phyloP scores from a whole-genome alignment of 2,888 invertebrate species.

The Thecophora atra region DNA sequence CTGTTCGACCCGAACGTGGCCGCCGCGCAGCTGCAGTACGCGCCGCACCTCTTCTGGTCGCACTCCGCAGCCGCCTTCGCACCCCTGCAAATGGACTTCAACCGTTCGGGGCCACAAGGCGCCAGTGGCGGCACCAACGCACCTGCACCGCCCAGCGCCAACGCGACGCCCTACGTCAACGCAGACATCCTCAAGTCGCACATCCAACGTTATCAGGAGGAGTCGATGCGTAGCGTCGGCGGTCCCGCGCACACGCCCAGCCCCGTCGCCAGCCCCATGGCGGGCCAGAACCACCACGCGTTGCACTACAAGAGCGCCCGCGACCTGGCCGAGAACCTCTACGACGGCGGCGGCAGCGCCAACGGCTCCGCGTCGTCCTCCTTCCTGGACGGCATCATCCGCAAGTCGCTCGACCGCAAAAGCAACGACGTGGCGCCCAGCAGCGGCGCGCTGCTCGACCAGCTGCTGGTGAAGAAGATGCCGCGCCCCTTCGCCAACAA shows the following conservation, averaged over 20 bases:
- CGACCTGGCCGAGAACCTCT: slow-evolving; percentile 73
- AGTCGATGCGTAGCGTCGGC: slow-evolving; percentile 57
- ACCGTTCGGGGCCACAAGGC: slow-evolving; percentile 47
- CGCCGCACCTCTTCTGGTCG: slow-evolving; percentile 82
- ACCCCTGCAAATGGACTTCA: slow-evolving; percentile 64
- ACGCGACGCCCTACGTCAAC: slow-evolving; percentile 50
- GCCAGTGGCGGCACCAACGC: slow-evolving; percentile 49
- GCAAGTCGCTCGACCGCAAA: slow-evolving; percentile 79
- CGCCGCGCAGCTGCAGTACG: slow-evolving; percentile 70
- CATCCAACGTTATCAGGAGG: slow-evolving; percentile 81
- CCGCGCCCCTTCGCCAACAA: slow-evolving; percentile 58
- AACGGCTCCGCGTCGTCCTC: slow-evolving; percentile 71
- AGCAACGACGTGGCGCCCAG: slow-evolving; percentile 63
- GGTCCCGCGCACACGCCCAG: slow-evolving; percentile 48
- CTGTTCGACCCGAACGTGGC: slow-evolving; percentile 72
- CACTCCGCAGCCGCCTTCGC: slow-evolving; percentile 68
- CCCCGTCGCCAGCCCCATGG: slow-evolving; percentile 55
- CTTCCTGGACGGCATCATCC: slow-evolving; percentile 82
- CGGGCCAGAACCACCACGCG: slow-evolving; percentile 46
- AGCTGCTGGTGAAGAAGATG: slow-evolving; percentile 71
- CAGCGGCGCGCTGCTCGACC: slow-evolving; percentile 72
- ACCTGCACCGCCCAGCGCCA: slow-evolving; percentile 65
- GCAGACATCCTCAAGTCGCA: slow-evolving; percentile 81
- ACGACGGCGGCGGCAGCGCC: slow-evolving; percentile 72
- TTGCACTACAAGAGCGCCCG: slow-evolving; percentile 67